Base-by-base conservation (phyloP, 2,888 invertebrate species). In the Chydorus sphaericus region DNA sequence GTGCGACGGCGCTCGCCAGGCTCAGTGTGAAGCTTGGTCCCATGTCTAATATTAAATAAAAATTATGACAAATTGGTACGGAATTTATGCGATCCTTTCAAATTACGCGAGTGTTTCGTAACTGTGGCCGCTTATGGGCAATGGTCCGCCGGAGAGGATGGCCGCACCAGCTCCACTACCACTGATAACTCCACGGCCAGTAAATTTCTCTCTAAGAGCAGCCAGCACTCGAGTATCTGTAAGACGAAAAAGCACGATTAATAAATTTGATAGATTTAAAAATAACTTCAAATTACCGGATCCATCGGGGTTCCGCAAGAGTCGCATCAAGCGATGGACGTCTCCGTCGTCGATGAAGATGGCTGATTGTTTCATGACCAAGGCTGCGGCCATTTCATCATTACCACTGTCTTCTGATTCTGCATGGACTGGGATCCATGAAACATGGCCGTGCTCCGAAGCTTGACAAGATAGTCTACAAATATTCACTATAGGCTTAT, bases 281-380 rank as follows among this genome's bases (percentile, higher is more conserved):
- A 48, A 29, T 10, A 23, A 33, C 5, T 6, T 36, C 28, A 20
- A 39, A n/a, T 18, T 48, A 57, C 57, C 57, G 29, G 57, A 39
- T 14, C 57, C 57, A 20, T 57, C 57, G 10, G 53, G 48, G 20
- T 57, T 57, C n/a, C 57, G n/a, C 11, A 57, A 36, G 8, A 48
- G 26, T n/a, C 57, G 53, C 23, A 57, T n/a, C 18, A 57, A 20
- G 18, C 51, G 39, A 7, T 37, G 28, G 26, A 48, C 48, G 33
- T 57, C 57, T 44, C 57, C 57, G 29, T 57, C 57, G 16, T 53
- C 57, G 11, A 57, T 33, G 28, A 54, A 57, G 26, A 57, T 53
- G 37, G 57, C 57, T n/a, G 44, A 44, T 29, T 57, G 57, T 48
- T 57, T 36, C 31, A 31, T 31, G 26, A 57, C 39, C 37, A 57